Percentiles rank a stretch among this genome's conserved stretches.
phyloP scores from a whole-genome alignment of 2,888 invertebrate genomes.

The Mythimna vitellina region DNA sequence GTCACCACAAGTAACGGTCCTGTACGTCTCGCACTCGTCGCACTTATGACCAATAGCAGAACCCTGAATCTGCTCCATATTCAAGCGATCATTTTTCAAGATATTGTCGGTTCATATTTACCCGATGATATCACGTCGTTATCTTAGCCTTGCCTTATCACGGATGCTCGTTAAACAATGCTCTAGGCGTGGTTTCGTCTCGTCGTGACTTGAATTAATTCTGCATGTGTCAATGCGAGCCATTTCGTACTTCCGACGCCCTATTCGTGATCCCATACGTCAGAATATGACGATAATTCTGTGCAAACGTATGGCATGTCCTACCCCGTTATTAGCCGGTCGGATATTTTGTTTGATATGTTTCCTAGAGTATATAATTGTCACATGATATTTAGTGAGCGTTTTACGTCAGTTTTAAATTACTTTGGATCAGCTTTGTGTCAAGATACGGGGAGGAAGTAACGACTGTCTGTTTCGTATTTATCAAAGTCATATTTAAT shows the following conservation, averaged over 20 bases:
- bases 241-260: slow-evolving; percentile 81
- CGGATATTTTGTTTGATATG: slow-evolving; percentile 49
- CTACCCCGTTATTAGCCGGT: slow-evolving; percentile 54
- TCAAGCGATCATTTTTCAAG: slow-evolving; percentile 26
- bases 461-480: slow-evolving; percentile 4
- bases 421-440: slow-evolving; percentile 26
- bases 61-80: slow-evolving; percentile 32
- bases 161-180: slow-evolving; percentile 85
- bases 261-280: slow-evolving; percentile 75
- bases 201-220: slow-evolving; percentile 86
- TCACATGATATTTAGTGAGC: slow-evolving; percentile 26
- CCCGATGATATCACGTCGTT: slow-evolving; percentile 77
- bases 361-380: slow-evolving; percentile 61
- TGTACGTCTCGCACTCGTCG: too few species aligned
- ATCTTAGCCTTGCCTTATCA: slow-evolving; percentile 80
- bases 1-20: too few species aligned
- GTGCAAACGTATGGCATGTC: slow-evolving; percentile 58
- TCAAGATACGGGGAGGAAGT: slow-evolving; percentile 8
- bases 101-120: slow-evolving; percentile 66
- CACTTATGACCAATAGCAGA: neutral
- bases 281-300: slow-evolving; percentile 57
- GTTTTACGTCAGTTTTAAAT: slow-evolving; percentile 37
- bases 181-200: slow-evolving; percentile 80
- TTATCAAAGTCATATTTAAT: neutral
- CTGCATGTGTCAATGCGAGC: slow-evolving; percentile 84